Percentiles rank a stretch among this genome's conserved stretches.
Evolutionary conservation across 1,140 invertebrate species (phyloP).

Genomic region (Panulirus ornatus): DNA sequence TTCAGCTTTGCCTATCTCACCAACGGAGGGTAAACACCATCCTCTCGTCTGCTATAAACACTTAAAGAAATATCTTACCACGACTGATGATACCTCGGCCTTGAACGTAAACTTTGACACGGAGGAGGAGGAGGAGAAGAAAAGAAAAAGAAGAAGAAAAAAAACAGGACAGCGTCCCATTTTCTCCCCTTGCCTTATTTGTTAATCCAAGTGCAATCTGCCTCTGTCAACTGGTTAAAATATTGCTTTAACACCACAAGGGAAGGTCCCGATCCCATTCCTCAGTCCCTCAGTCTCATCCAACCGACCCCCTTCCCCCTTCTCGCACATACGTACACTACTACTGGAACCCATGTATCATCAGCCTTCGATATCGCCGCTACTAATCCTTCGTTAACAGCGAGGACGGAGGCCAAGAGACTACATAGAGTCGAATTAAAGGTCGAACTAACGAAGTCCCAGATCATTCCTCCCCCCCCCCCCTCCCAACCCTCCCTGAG

Average conservation of each 20-base stretch:
- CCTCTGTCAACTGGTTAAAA: constrained; percentile 32
- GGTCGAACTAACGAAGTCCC: neutral
- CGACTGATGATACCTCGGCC: neutral
- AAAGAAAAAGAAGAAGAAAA: neutral
- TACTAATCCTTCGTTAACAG: neutral
- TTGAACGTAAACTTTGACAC: neutral
- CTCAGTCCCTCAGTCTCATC: constrained; percentile 16
- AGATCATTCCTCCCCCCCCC: neutral
- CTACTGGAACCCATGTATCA: neutral
- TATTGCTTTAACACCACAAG: constrained; percentile 1
- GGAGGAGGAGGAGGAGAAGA: neutral
- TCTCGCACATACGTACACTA: neutral
- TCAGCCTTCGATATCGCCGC: neutral
- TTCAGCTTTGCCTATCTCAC: too few species aligned
- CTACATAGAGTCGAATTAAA: neutral
- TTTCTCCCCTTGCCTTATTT: constrained; percentile 19
- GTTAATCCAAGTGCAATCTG: constrained; percentile 43
- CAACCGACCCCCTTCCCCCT: constrained; percentile 1
- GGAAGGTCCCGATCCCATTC: neutral
- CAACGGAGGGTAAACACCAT: too few species aligned
- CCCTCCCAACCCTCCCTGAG: too few species aligned
- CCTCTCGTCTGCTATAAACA: too few species aligned
- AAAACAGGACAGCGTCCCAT: neutral
- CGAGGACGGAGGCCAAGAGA: neutral
- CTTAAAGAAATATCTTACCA: too few species aligned